Percentiles rank a stretch among this genome's conserved stretches.
Conservation (phyloP, 1,140 invertebrate species). For the Drosophila kepulauana region DNA sequence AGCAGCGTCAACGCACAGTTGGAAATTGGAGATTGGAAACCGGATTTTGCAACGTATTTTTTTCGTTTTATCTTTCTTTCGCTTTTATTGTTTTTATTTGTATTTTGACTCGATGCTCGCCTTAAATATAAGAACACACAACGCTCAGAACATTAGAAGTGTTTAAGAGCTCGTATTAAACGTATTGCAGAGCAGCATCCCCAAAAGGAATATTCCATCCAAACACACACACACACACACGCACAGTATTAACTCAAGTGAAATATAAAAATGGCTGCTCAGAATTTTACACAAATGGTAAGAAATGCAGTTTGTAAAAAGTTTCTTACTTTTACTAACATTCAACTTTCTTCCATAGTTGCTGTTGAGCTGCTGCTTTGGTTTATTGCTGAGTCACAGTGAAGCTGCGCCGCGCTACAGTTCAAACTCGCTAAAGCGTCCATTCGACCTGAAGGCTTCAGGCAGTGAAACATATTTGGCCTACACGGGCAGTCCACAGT, state of each 20-base stretch:
- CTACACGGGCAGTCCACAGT: slow-evolving; percentile 62
- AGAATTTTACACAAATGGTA: slow-evolving; percentile 53
- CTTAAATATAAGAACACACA: slow-evolving; percentile 78
- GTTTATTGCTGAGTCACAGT: slow-evolving; percentile 19
- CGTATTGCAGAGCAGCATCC: slow-evolving; percentile 10
- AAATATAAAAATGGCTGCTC: slow-evolving; percentile 47
- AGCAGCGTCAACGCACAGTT: slow-evolving; percentile 51
- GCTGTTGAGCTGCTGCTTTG: slow-evolving; percentile 36
- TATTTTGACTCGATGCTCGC: slow-evolving; percentile 62
- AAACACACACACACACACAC: no score
- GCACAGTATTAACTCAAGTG: slow-evolving; percentile 28
- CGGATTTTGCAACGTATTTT: slow-evolving; percentile 61
- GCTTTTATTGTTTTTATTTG: slow-evolving; percentile 52
- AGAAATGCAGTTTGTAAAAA: not conserved
- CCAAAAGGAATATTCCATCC: not conserved
- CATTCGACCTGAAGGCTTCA: slow-evolving; percentile 43
- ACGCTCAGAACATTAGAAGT: slow-evolving; percentile 73
- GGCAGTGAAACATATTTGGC: slow-evolving; percentile 50
- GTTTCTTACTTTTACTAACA: not conserved
- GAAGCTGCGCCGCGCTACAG: slow-evolving; percentile 62
- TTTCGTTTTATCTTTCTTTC: slow-evolving; percentile 49
- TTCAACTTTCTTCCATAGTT: slow-evolving; percentile 14
- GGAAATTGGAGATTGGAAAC: slow-evolving; percentile 61
- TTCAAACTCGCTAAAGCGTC: slow-evolving; percentile 11
- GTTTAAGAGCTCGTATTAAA: slow-evolving; percentile 72